These are phyloP conservation scores for Aphelinus certus DNA, from an alignment of 1,140 invertebrate genomes.

Conservation along the genomic window DNA sequence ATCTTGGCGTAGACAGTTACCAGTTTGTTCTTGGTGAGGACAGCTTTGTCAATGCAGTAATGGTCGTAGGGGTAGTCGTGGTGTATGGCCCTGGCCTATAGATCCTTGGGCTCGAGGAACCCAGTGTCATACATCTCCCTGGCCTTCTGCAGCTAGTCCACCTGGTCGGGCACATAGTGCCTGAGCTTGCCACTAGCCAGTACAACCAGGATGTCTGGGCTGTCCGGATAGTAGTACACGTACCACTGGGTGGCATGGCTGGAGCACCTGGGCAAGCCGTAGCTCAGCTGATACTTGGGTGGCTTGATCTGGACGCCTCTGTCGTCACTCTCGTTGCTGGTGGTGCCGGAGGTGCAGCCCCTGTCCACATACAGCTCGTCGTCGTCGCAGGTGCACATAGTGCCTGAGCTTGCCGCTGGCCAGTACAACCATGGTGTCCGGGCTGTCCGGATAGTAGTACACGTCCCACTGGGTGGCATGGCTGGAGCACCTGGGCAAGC, in stretches of 20 bases:
- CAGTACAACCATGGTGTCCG: too few species aligned
- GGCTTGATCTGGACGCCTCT: conserved; percentile 17
- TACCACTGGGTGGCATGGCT: conserved; percentile 73
- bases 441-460: too few species aligned
- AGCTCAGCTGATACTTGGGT: conserved; percentile 54
- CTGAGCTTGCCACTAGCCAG: conserved; percentile 75
- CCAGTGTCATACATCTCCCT: conserved; percentile 63
- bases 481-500: too few species aligned
- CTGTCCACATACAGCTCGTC: too few species aligned
- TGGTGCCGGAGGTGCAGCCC: conserved; percentile 59
- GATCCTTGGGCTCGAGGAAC: conserved; percentile 53
- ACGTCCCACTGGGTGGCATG: too few species aligned
- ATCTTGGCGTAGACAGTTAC: conserved; percentile 75
- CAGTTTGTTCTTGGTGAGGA: conserved; percentile 54
- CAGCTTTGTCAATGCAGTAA: conserved; percentile 83
- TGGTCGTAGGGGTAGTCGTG: conserved; percentile 78
- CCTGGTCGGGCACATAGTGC: conserved; percentile 71
- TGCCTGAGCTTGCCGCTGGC: too few species aligned
- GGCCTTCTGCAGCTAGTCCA: conserved; percentile 39
- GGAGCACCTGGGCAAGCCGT: conserved; percentile 77
- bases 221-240: conserved; percentile 74
- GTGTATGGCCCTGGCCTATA: conserved; percentile 61
- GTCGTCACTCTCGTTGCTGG: conserved; percentile 51
- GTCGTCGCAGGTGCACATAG: too few species aligned
- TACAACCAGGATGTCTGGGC: conserved; percentile 72